Evolutionary conservation across 2,888 invertebrate species (phyloP).

Genomic region (Phymatocera aterrima): DNA sequence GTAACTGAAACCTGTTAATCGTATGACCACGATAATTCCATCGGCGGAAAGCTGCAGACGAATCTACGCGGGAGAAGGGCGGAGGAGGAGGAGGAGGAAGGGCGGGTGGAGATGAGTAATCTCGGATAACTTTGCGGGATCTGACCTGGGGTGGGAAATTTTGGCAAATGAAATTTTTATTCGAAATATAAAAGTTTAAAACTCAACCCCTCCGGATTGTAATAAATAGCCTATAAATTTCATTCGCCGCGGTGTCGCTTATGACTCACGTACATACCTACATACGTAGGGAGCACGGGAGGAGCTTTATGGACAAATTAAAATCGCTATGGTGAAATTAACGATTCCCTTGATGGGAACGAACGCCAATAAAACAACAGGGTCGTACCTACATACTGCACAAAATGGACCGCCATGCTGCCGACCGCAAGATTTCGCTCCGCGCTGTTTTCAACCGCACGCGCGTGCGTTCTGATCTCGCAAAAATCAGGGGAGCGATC

Average conservation of each 20-base stretch:
- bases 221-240: slow-evolving; percentile 57
- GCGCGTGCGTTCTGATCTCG: slow-evolving; percentile 12
- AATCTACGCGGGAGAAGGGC: too few relatives aligned
- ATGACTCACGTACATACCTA: slow-evolving; percentile 54
- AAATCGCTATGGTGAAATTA: slow-evolving; percentile 64
- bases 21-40: neutral
- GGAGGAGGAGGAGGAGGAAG: neutral
- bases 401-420: neutral
- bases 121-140: too few relatives aligned
- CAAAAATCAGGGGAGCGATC: neutral
- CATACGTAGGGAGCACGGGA: slow-evolving; percentile 28
- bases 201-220: slow-evolving; percentile 48
- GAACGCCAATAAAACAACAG: slow-evolving; percentile 60
- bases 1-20: too few relatives aligned
- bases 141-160: neutral
- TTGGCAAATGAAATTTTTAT: slow-evolving; percentile 27
- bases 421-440: neutral
- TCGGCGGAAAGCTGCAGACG: neutral
- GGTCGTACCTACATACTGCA: slow-evolving; percentile 51
- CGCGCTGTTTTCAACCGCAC: neutral
- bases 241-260: slow-evolving; percentile 58
- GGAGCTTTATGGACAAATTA: slow-evolving; percentile 57
- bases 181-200: slow-evolving; percentile 33
- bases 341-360: slow-evolving; percentile 58
- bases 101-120: neutral